Percentiles rank a stretch among this genome's conserved stretches.
Conservation (phyloP, 2,113 vertebrate genomes). For the Castor canadensis region DNA sequence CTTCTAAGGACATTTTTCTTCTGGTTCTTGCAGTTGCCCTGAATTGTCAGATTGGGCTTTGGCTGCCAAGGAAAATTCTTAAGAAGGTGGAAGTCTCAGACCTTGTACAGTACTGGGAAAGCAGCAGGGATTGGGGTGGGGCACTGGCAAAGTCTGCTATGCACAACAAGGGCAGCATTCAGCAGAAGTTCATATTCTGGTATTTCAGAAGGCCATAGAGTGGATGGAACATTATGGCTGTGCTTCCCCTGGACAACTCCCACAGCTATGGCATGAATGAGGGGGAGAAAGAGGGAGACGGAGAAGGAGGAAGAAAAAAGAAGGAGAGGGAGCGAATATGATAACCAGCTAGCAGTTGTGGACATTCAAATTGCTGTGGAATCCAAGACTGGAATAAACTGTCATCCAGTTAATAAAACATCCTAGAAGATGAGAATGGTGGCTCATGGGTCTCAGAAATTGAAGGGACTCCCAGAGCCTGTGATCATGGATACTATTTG, state of each 20-base stretch:
- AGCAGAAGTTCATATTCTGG: not conserved
- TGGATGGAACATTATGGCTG: not conserved
- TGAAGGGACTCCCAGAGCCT: not conserved
- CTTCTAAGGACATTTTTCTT: not conserved
- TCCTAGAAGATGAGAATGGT: not conserved
- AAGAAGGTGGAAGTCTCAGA: not conserved
- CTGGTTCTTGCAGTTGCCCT: not conserved
- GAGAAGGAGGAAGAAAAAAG: not conserved
- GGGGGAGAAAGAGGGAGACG: not conserved
- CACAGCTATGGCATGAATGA: not conserved
- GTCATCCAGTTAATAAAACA: not conserved
- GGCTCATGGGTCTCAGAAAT: not conserved
- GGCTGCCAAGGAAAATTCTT: not conserved
- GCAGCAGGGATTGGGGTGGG: not conserved
- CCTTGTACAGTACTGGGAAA: not conserved
- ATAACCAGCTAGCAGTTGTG: not conserved
- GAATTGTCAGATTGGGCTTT: not conserved
- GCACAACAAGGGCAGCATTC: not conserved
- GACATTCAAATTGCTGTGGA: not conserved
- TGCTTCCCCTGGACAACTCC: not conserved
- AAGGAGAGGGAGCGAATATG: no score
- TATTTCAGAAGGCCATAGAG: not conserved
- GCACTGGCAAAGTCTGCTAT: no score
- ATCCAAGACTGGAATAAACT: not conserved
- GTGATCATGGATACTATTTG: not conserved